Evolutionary conservation across 2,888 invertebrate species (phyloP).

Genomic region (Nysson spinosus): DNA sequence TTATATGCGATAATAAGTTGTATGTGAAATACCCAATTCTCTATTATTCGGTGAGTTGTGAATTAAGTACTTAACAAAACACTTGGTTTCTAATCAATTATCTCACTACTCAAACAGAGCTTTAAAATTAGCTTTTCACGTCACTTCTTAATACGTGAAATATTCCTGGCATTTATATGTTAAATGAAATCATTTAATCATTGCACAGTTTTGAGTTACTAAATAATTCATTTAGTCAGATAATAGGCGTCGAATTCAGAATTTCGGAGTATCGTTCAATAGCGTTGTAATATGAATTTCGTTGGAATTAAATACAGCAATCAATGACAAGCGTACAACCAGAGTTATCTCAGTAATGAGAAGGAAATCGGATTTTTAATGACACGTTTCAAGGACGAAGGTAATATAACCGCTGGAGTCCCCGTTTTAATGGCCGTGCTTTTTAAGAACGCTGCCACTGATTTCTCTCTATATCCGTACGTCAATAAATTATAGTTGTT

Average conservation of each 20-base stretch:
- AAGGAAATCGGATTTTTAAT: slow-evolving; percentile 18
- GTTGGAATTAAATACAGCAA: too few relatives aligned
- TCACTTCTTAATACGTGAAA: too few relatives aligned
- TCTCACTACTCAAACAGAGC: too few relatives aligned
- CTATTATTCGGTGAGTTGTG: slow-evolving; percentile 1
- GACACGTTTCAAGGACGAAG: background rate
- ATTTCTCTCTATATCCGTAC: slow-evolving; percentile 9
- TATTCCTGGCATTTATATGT: too few relatives aligned
- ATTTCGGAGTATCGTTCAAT: too few relatives aligned
- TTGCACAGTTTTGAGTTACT: too few relatives aligned
- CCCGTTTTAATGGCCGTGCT: slow-evolving; percentile 6
- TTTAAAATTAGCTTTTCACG: too few relatives aligned
- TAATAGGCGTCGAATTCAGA: too few relatives aligned
- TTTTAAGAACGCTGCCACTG: slow-evolving; percentile 27
- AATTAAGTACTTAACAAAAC: background rate
- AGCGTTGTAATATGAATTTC: too few relatives aligned
- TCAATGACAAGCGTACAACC: background rate
- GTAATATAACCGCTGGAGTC: background rate
- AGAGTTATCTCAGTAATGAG: slow-evolving; percentile 8
- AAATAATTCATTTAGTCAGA: too few relatives aligned
- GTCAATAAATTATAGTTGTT: slow-evolving; percentile 31
- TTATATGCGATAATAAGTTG: too few relatives aligned
- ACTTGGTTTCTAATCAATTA: too few relatives aligned
- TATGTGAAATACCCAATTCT: background rate
- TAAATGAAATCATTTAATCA: background rate